A percentile compares a stretch with the other conserved stretches of the same genome.
These are phyloP conservation scores for Drosophila guanche DNA, from an alignment of 1,140 invertebrate genomes.

Conservation along the genomic window DNA sequence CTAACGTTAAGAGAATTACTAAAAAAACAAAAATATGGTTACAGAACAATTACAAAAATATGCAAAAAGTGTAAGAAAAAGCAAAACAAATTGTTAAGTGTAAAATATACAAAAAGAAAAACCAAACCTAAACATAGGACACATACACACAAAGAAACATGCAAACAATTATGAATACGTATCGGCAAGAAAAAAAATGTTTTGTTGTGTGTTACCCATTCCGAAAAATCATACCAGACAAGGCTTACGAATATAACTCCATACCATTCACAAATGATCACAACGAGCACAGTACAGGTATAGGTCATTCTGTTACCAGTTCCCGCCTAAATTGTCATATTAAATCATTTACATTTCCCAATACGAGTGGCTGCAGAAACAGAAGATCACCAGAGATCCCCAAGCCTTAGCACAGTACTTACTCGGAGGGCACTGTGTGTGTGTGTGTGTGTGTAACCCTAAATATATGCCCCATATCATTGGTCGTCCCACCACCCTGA, in stretches of 20 bases:
- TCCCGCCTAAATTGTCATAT: conserved; percentile 23
- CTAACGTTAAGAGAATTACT: conserved; percentile 38
- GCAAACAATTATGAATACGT: conserved; percentile 23
- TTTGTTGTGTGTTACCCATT: conserved; percentile 30
- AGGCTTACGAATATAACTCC: conserved; percentile 3
- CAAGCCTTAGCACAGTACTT: too few relatives aligned
- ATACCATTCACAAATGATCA: conserved; percentile 24
- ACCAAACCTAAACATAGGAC: conserved; percentile 21
- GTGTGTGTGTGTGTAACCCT: too few relatives aligned
- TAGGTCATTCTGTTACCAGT: conserved; percentile 14
- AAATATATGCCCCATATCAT: too few relatives aligned
- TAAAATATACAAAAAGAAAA: conserved; percentile 28
- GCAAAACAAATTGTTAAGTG: conserved; percentile 35
- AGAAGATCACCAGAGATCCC: too few relatives aligned
- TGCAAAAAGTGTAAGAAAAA: conserved; percentile 14
- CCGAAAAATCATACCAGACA: conserved; percentile 14
- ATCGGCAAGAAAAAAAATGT: conserved; percentile 3
- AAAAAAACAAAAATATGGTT: too few relatives aligned
- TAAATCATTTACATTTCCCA: conserved; percentile 4
- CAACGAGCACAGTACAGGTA: conserved; percentile 1
- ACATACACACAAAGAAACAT: conserved; percentile 9
- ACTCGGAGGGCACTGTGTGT: too few relatives aligned
- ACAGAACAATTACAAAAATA: too few relatives aligned
- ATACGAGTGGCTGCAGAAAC: not conserved
- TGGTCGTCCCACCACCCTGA: too few relatives aligned